Base-by-base conservation (phyloP, 1,140 invertebrate species). In the Caenorhabditis inopinata region DNA sequence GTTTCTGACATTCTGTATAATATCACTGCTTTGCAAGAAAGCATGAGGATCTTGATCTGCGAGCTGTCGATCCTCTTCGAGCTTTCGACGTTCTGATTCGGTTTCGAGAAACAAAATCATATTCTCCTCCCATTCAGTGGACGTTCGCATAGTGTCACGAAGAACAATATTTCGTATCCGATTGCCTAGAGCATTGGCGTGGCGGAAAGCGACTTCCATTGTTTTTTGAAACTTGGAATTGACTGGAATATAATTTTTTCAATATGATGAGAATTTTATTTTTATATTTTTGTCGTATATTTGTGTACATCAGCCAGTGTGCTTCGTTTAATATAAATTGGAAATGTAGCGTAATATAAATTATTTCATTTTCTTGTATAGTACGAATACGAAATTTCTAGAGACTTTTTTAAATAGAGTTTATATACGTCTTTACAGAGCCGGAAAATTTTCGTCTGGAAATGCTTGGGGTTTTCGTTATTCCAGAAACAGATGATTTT, bases 31-130 rank as follows among this genome's bases (percentile, higher is more conserved):
- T 9, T 42, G 32, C 32, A 68, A 18, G n/a, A 68, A 68, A 9
- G 16, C 12, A 0, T 42, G 16, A 18, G n/a, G 58, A 9, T 68
- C 58, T 21, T 42, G 58, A 7, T 21, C 25, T 1, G 58, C 58
- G 9, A 68, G n/a, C 7, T 42, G 4, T 3, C 32, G 14, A 38
- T 68, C 58, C 12, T 68, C 58, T 21, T 68, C 58, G 5, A 68
- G 25, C 21, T 68, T 68, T 38, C 58, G 29, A 38, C 58, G 58
- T n/a, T 68, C 58, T 7, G 58, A 68, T n/a, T 68, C 58, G 1
- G 58, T 68, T 18, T 68, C 58, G 38, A 68, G 58, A 38, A 68
- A 68, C 32, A 68, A 68, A 38, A 38, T 9, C 58, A 68, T 42
- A 18, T 68, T 68, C n/a, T 68, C 58, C 38, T 68, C 58, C 58